These are phyloP conservation scores for Alligator sinensis DNA, from an alignment of 2,113 vertebrate species.

Conservation along the genomic window DNA sequence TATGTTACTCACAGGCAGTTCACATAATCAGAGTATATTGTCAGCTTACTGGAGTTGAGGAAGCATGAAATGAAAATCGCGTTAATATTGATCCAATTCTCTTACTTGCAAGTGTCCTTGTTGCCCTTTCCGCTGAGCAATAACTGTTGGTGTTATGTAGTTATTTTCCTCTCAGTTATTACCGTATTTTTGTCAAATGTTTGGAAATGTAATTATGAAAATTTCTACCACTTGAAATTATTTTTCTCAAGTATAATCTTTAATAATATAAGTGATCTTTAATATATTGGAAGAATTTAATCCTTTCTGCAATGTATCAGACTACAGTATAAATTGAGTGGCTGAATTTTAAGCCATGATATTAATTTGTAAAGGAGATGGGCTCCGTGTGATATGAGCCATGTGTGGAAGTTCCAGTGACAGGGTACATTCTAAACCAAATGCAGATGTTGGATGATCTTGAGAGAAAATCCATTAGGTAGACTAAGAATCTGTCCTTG, in stretches of 20 bases:
- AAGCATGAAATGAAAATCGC: constrained; percentile 99
- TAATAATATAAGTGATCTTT: constrained; percentile 35
- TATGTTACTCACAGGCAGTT: constrained; percentile 85
- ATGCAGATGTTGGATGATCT: constrained; percentile 10
- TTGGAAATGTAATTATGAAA: constrained; percentile 50
- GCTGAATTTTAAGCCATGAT: constrained; percentile 39
- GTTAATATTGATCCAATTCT: constrained; percentile 98
- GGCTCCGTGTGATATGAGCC: constrained; percentile 51
- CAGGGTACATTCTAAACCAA: constrained; percentile 56
- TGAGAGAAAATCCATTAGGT: background rate
- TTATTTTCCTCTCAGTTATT: constrained; percentile 69
- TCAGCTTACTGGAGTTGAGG: constrained; percentile 95
- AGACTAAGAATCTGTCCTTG: background rate
- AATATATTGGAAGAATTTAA: background rate
- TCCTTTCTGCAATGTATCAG: constrained; percentile 30
- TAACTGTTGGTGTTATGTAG: constrained; percentile 80
- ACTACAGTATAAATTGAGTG: background rate
- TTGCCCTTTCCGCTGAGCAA: constrained; percentile 82
- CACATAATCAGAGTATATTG: constrained; percentile 91
- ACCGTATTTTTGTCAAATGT: constrained; percentile 31
- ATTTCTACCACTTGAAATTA: constrained; percentile 45
- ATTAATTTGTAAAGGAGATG: constrained; percentile 50
- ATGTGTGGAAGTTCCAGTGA: constrained; percentile 33
- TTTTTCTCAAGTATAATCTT: constrained; percentile 31
- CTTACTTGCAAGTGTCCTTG: constrained; percentile 94